Percentiles rank a stretch among this genome's conserved stretches.
These are phyloP conservation scores for Anguilla rostrata DNA, from an alignment of 2,113 vertebrate species.

Conservation along the genomic window DNA sequence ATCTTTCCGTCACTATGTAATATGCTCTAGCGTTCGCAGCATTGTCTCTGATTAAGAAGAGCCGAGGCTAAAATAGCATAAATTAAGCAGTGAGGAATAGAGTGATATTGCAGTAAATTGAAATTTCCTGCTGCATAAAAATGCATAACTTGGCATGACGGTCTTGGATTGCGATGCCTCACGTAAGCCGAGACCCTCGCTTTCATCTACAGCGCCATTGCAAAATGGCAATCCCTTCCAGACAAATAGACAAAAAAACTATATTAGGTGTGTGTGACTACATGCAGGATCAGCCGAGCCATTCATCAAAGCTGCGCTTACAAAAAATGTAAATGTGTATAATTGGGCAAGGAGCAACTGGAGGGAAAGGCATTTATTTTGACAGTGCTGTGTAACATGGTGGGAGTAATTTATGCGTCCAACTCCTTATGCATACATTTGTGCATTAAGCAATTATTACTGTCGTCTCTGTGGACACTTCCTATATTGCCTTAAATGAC, in stretches of 20 bases:
- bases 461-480: slow-evolving; percentile 14
- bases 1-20: not conserved
- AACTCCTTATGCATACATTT: not conserved
- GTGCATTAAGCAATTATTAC: slow-evolving; percentile 8
- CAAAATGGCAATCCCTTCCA: not conserved
- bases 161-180: not conserved
- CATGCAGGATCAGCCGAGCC: not conserved
- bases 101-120: not conserved
- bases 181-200: not conserved
- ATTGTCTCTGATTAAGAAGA: slow-evolving; percentile 4
- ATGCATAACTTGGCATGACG: not conserved
- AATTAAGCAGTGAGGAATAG: not conserved
- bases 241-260: not conserved
- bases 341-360: not conserved
- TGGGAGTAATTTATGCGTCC: not conserved
- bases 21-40: not conserved
- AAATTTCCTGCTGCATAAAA: not conserved
- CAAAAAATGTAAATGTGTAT: not conserved
- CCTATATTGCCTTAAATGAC: not conserved
- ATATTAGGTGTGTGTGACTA: not conserved
- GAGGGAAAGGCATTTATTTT: slow-evolving; percentile 12
- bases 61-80: not conserved
- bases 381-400: not conserved
- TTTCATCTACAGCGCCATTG: not conserved
- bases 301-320: slow-evolving; percentile 1